Base-by-base conservation (phyloP, 2,113 vertebrate species). In the Phoxinus phoxinus region DNA sequence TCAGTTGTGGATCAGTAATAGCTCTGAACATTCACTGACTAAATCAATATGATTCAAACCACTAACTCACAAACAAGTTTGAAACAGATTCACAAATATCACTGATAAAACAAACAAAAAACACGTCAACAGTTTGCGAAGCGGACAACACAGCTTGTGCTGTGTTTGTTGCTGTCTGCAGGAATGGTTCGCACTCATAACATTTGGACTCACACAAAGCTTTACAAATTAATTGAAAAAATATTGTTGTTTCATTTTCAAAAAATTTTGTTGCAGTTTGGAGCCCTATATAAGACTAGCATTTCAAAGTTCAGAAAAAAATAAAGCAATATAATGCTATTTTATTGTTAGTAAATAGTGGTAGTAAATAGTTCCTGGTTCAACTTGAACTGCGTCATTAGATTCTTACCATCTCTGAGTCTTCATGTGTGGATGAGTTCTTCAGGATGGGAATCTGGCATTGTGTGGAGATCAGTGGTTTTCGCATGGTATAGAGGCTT, bases 381-480 rank as follows among this genome's bases (percentile, higher is more conserved):
- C 51, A 53, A 21, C 53, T 21, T 56, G 19, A 56, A 56, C 19
- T 56, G 23, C 2, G 81, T 44, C 32, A 56, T 63, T 83, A 25
- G 15, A n/a, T 81, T 53, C 92, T 94, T 85, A 93, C 94, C 90
- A 80, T 74, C 23, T 89, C 75, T 8, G 75, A 69, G 53, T 84
- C 51, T 13, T 86, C 83, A 23, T 72, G 84, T 67, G 71, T 74
- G 15, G 41, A 71, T 0, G 87, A 84, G 83, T 89, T 93, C 92
- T 94, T 93, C 59, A 94, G 84, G 76, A 94, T 91, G 12, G 94
- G 93, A 2, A 85, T 65, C 1, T 90, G 89, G 6, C 84, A 86
- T n/a, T 92, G 89, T 23, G 85, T 7, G 0, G 58, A 79, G 82
- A 89, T 85, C 25, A 91, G 80, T 0, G 74, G 86, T 83, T 88